Evolutionary conservation across 2,888 invertebrate genomes (phyloP).

Genomic region (Patella ulyssiponensis): DNA sequence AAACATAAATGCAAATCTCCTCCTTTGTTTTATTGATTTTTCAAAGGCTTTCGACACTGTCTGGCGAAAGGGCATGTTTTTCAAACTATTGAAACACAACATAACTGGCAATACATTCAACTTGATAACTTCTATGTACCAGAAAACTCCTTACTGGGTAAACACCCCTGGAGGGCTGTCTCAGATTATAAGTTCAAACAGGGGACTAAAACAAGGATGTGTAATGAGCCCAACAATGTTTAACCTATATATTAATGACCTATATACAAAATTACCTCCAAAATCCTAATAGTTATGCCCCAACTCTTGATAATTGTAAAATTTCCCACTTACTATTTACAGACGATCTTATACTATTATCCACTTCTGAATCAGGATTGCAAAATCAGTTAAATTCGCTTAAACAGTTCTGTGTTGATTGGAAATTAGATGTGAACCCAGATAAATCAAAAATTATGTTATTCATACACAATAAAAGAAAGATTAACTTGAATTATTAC

Average conservation of each 20-base stretch:
- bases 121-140: neutral
- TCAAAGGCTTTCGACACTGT: neutral
- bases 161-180: neutral
- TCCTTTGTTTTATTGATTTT: neutral
- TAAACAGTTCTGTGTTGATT: too few relatives aligned
- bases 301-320: neutral
- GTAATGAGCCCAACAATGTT: neutral
- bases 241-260: neutral
- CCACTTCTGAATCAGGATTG: neutral
- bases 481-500: too few relatives aligned
- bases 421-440: too few relatives aligned
- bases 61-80: neutral
- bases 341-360: neutral
- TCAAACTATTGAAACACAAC: neutral
- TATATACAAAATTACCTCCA: neutral
- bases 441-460: too few relatives aligned
- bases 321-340: constrained; percentile 3
- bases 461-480: too few relatives aligned
- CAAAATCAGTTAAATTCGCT: neutral
- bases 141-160: neutral
- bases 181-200: neutral
- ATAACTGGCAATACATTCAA: neutral
- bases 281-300: neutral
- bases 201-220: neutral
- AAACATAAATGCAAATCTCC: neutral